Conservation (phyloP, 1,140 invertebrate genomes). For the Sesamia nonagrioides region DNA sequence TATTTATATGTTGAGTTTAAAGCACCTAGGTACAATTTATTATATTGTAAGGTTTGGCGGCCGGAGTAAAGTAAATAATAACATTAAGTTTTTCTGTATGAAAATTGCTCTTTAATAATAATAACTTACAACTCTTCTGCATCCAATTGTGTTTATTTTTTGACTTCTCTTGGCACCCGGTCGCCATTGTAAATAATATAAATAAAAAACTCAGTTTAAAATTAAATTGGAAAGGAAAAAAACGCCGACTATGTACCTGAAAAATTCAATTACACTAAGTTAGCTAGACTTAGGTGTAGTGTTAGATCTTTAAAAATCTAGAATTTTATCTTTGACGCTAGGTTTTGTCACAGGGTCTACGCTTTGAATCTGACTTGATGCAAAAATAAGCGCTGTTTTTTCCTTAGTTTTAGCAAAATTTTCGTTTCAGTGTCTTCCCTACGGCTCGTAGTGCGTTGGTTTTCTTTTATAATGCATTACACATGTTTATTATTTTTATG, state of each 20-base stretch:
- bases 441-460: slow-evolving; percentile 41
- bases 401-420: slow-evolving; percentile 9
- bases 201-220: slow-evolving; percentile 79
- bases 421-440: slow-evolving; percentile 3
- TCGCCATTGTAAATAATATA: slow-evolving; percentile 75
- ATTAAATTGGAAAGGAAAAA: slow-evolving; percentile 68
- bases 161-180: slow-evolving; percentile 66
- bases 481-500: slow-evolving; percentile 35
- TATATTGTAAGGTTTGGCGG: slow-evolving; percentile 22
- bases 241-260: slow-evolving; percentile 85
- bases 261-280: slow-evolving; percentile 84
- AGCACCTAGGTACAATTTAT: slow-evolving; percentile 81
- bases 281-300: slow-evolving; percentile 78
- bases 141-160: slow-evolving; percentile 39
- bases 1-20: slow-evolving; percentile 52
- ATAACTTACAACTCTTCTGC: slow-evolving; percentile 4
- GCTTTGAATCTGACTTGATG: slow-evolving; percentile 61
- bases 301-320: slow-evolving; percentile 80
- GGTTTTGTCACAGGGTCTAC: slow-evolving; percentile 84
- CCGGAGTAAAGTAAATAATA: slow-evolving; percentile 28
- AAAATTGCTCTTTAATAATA: slow-evolving; percentile 22
- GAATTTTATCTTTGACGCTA: slow-evolving; percentile 83
- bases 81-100: neutral
- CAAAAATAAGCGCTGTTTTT: slow-evolving; percentile 25
- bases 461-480: slow-evolving; percentile 2